Conservation (phyloP, 2,113 vertebrate species). For the Lepus europaeus region DNA sequence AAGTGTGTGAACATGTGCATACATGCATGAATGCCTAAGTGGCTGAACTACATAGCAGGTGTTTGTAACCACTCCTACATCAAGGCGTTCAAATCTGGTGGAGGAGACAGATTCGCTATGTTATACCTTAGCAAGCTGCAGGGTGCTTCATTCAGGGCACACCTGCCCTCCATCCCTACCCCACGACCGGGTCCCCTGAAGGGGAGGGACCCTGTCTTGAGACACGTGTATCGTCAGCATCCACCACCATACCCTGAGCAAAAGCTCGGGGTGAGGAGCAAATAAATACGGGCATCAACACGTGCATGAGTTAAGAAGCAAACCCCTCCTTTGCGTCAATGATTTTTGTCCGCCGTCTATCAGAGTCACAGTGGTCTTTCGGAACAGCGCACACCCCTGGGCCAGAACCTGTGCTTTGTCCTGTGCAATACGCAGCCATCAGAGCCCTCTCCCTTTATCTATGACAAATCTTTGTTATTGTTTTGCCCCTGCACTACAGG, state of each 20-base stretch:
- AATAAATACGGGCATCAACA: not conserved
- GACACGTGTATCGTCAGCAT: not conserved
- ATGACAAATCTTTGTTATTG: not conserved
- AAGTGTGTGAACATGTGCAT: not conserved
- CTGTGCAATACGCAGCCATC: fast-evolving
- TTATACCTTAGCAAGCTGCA: not conserved
- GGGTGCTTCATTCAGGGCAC: not conserved
- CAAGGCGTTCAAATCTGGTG: not conserved
- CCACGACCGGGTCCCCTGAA: not conserved
- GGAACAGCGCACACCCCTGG: not conserved
- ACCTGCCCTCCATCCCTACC: no score
- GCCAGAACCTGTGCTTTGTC: not conserved
- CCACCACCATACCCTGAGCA: not conserved
- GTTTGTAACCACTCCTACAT: not conserved
- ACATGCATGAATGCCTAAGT: not conserved
- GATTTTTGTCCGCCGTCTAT: not conserved
- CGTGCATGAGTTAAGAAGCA: not conserved
- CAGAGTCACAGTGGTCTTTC: not conserved
- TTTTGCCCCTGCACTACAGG: not conserved
- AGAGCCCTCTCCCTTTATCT: not conserved
- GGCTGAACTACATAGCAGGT: not conserved
- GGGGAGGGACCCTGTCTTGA: not conserved
- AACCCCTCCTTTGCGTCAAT: not conserved
- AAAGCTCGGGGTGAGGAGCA: not conserved
- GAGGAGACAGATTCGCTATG: not conserved